Evolutionary conservation across 2,888 invertebrate genomes (phyloP), one percentile per base, ranked within the genome.

Genomic region (Stenolophus ochropezus): DNA sequence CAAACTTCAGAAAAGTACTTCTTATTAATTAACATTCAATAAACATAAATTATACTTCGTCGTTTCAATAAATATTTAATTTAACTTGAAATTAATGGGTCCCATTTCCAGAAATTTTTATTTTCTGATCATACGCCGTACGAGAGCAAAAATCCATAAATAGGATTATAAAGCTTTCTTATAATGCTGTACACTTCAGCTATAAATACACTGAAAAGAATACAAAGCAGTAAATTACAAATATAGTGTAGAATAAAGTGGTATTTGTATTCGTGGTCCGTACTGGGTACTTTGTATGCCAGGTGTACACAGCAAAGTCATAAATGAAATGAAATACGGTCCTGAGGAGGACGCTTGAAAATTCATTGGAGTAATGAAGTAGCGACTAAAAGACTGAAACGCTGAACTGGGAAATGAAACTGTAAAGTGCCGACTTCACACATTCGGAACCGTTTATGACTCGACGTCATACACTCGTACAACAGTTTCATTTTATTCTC

Each of bases 241-340:
- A n/a, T n/a, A 42, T 42, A 11, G 33, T 42, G 8, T 42, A 11
- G 3, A 6, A 42, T 42, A 56, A 56, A 56, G 21, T 21, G 56
- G 18, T 56, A 21, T 42, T 42, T 42, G 56, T 56, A 56, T 56
- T 56, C 20, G 11, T 8, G 21, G 56, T 56, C 21, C 56, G 11
- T 42, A 42, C 11, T 42, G 11, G 11, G 33, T 8, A 42, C 33
- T 56, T 56, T 18, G 18, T 21, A 56, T 21, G 56, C 56, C 21
- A 11, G 0, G 8, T 8, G 21, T 20, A 14, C 14, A 20, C 3
- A 11, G 8, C 20, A 1, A 18, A 11, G 2, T 18, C 20, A 18
- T 21, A 56, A 56, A 56, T 56, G 56, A 56, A 11, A 18, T 56
- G 56, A 56, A 56, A 20, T 56, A 56, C 56, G 8, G 56, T 11